Evolutionary conservation across 1,140 invertebrate genomes (phyloP), one percentile per base, ranked within the genome.

Genomic region (Calliopsis andreniformis): DNA sequence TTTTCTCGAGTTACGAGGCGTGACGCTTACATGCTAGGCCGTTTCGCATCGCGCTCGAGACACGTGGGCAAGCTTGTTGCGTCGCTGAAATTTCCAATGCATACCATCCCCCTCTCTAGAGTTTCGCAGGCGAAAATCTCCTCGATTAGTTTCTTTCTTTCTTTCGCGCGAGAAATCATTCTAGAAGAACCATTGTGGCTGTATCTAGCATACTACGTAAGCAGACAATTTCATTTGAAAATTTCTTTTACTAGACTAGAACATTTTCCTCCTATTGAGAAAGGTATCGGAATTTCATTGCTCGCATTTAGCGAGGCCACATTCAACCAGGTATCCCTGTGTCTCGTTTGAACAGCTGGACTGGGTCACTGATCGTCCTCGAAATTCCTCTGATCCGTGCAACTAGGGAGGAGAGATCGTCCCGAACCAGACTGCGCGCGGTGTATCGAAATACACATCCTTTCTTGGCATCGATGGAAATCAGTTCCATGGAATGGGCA

Each of bases 1-100:
- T 83, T 84, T 84, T 84, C 78, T 78, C 81, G 75, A 75, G 81
- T 83, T 80, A 84, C 80, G 45, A 78, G 69, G 81, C 81, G 81
- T 83, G 78, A 84, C 83, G 80, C 45, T 43, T 64, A 63, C 64
- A 69, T 59, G 51, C 64, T 51, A 64, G 68, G 76, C 64, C 68
- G 80, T 84, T 84, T 84, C 76, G 68, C 71, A 79, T 76, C 69
- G 62, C 12, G 18, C n/a, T n/a, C 70, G 28, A 25, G 49, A 49
- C 59, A 79, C 70, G 62, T 79, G 82, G 42, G 59, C 67, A 67
- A 56, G 39, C 63, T 39, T 2, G 35, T 56, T 66, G 51, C 62
- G 16, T 23, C 39, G 39, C 6, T 43, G 49, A 30, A 16, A 55
- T 45, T 64, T 23, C 66, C 61, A 25, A 47, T 39, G n/a, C 30